phyloP scores from a whole-genome alignment of 2,113 vertebrate genomes.

The Cervus canadensis region DNA sequence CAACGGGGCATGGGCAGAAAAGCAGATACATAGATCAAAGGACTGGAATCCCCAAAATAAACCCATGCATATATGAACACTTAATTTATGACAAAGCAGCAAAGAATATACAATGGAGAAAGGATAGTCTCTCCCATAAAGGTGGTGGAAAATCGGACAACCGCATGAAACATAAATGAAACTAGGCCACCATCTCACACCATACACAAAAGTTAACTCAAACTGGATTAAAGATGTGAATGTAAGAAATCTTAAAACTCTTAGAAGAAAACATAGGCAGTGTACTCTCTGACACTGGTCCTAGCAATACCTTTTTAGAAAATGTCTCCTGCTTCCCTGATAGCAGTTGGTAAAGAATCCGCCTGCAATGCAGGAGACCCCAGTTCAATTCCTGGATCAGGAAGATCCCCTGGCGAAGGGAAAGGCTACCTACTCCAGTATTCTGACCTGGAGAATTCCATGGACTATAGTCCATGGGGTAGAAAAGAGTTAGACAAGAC shows the following conservation, averaged over 20 bases:
- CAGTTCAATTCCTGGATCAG: background rate
- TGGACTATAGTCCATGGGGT: background rate
- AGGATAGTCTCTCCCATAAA: background rate
- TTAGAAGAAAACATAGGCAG: background rate
- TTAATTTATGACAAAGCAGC: background rate
- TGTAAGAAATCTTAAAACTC: background rate
- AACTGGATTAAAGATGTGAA: background rate
- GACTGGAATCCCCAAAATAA: background rate
- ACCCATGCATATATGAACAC: background rate
- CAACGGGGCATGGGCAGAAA: background rate
- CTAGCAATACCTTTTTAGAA: background rate
- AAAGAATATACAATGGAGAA: background rate
- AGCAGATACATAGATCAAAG: background rate
- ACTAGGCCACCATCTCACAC: background rate
- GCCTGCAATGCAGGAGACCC: background rate
- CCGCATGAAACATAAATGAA: background rate
- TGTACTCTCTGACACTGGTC: background rate
- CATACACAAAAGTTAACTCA: background rate
- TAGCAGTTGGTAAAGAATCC: background rate
- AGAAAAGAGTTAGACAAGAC: background rate
- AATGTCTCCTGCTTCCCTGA: background rate
- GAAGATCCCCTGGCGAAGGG: background rate
- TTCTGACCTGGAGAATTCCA: background rate
- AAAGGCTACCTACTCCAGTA: background rate
- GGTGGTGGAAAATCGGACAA: background rate